These are phyloP conservation scores for Parnassius smintheus DNA, from an alignment of 2,888 invertebrate genomes.

Conservation along the genomic window DNA sequence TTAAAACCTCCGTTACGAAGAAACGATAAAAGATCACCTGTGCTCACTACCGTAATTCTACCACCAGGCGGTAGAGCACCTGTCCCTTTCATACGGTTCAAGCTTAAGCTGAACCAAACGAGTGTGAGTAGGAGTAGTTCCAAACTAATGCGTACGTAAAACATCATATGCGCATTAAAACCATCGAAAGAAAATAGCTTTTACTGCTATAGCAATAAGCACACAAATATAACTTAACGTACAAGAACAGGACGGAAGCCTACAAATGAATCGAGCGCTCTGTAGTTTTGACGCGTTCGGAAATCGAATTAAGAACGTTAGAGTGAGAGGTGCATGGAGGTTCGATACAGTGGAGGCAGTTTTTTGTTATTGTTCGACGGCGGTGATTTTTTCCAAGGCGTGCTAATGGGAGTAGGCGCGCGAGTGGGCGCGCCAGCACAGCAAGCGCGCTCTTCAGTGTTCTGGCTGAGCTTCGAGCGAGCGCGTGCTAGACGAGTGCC, in stretches of 20 bases:
- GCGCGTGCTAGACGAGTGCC: slow-evolving; percentile 68
- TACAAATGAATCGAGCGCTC: slow-evolving; percentile 70
- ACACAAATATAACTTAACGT: slow-evolving; percentile 34
- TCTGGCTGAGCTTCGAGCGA: slow-evolving; percentile 79
- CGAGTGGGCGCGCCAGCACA: slow-evolving; percentile 76
- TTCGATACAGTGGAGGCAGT: slow-evolving; percentile 66
- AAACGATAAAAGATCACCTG: slow-evolving; percentile 80
- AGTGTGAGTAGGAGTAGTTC: slow-evolving; percentile 80
- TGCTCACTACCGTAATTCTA: slow-evolving; percentile 81
- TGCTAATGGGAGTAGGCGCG: slow-evolving; percentile 80
- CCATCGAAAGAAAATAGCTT: slow-evolving; percentile 35
- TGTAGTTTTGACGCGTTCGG: slow-evolving; percentile 78
- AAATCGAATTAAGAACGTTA: slow-evolving; percentile 80
- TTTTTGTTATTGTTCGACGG: slow-evolving; percentile 77
- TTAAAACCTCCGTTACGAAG: slow-evolving; percentile 65
- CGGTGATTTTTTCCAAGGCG: slow-evolving; percentile 78
- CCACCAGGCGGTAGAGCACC: slow-evolving; percentile 75
- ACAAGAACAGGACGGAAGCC: slow-evolving; percentile 72
- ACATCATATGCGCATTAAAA: slow-evolving; percentile 39
- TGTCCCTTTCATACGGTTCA: slow-evolving; percentile 79
- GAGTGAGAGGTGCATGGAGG: slow-evolving; percentile 75
- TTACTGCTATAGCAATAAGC: slow-evolving; percentile 33
- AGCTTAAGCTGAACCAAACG: slow-evolving; percentile 76
- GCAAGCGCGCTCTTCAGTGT: slow-evolving; percentile 81
- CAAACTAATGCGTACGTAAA: slow-evolving; percentile 41